Evolutionary conservation across 2,797 vertebrate genomes (phyloP), one percentile per base, ranked within the genome.

Genomic region (Heliangelus exortis): DNA sequence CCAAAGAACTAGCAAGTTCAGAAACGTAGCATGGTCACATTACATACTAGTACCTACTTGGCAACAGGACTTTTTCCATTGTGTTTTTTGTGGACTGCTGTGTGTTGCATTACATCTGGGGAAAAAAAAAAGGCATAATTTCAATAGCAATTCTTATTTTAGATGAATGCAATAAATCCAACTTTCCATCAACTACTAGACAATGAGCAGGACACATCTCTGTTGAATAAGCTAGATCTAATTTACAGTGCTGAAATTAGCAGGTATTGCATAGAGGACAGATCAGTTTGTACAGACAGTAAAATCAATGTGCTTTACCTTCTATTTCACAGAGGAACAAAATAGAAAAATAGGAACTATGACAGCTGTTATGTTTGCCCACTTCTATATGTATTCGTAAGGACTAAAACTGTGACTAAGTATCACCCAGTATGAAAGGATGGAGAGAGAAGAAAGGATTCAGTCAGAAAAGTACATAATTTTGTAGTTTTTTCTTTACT

Each of bases 41-140:
- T 63, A 80, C 26, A 83, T 39, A 25, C 33, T 33, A 94, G 77
- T 77, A 98, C 98, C 78, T 98, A 98, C 98, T 97, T 98, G 94
- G 96, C 87, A 92, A 96, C 63, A 57, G 97, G 97, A 94, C 94
- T 95, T 91, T 98, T 98, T 74, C 97, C 98, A 17, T 96, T 87
- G 76, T 97, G 97, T 67, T 98, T 98, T 97, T 98, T 98, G 93
- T 98, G 97, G 90, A 97, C 92, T n/a, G 94, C 15, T 73, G 97
- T 67, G 43, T 97, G 98, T 84, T 98, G 98, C 84, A 98, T 86
- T 82, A 97, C 90, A 93, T 98, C 98, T 98, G 95, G 90, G 90
- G 72, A 83, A 89, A 79, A 19, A 73, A 23, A 7, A 10, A 69
- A 61, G 74, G 33, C 17, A 20, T 25, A 29, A 90, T 58, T 93